A percentile compares a stretch with the other conserved stretches of the same genome.
Evolutionary conservation across 2,888 invertebrate species (phyloP).

Genomic region (Ophioninae sp.): DNA sequence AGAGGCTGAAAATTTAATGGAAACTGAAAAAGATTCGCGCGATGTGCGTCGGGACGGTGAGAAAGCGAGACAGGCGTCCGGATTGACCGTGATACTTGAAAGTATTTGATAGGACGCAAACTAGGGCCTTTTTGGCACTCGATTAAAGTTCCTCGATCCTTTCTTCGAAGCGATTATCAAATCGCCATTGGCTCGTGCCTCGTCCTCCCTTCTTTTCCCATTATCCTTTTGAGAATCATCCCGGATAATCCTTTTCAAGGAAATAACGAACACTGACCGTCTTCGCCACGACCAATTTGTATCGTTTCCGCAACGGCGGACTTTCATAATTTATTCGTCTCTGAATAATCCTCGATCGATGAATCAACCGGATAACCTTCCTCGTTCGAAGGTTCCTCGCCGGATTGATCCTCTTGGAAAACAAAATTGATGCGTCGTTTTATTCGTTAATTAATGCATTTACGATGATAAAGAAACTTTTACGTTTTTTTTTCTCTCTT

Average conservation of each 20-base stretch:
- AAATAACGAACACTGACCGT: conserved; percentile 30
- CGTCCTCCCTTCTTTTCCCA: conserved; percentile 48
- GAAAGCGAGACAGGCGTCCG: conserved; percentile 31
- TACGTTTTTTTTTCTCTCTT: background rate
- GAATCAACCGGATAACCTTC: conserved; percentile 15
- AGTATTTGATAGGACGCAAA: conserved; percentile 52
- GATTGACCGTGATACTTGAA: conserved; percentile 50
- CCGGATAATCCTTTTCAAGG: conserved; percentile 55
- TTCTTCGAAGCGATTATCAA: conserved; percentile 69
- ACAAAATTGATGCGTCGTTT: background rate
- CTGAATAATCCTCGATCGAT: conserved; percentile 9
- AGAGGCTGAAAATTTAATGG: conserved; percentile 6
- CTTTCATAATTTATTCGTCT: conserved; percentile 51
- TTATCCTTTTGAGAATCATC: conserved; percentile 57
- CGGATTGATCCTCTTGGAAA: background rate
- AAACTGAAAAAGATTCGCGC: conserved; percentile 36
- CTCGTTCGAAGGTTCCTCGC: background rate
- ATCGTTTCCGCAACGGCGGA: conserved; percentile 25
- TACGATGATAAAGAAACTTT: background rate
- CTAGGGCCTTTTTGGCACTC: conserved; percentile 27
- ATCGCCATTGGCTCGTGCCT: conserved; percentile 58
- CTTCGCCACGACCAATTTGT: conserved; percentile 32
- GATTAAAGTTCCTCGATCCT: conserved; percentile 59
- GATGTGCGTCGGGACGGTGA: conserved; percentile 4
- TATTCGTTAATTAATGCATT: background rate